Percentiles rank a stretch among this genome's conserved stretches.
These are phyloP conservation scores for Meda fulgida DNA, from an alignment of 2,797 vertebrate genomes.

Conservation along the genomic window DNA sequence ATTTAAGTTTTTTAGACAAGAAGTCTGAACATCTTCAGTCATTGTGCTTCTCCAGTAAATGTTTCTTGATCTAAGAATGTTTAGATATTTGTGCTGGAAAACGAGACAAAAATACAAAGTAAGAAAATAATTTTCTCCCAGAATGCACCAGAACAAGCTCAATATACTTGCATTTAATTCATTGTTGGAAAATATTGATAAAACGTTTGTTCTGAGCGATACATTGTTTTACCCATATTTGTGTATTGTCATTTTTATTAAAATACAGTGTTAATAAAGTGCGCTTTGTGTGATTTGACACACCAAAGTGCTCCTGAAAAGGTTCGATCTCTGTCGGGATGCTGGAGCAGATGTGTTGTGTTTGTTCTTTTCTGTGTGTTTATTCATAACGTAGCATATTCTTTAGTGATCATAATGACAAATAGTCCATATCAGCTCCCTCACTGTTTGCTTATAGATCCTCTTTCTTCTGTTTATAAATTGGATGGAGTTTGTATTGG, in stretches of 20 bases:
- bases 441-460: neutral
- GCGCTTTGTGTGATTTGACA: neutral
- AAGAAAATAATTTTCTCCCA: neutral
- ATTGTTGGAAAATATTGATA: neutral
- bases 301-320: neutral
- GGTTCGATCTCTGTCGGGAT: neutral
- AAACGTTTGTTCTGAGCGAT: neutral
- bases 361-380: constrained; percentile 65
- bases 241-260: neutral
- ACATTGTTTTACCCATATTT: neutral
- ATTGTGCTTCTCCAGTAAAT: neutral
- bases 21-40: too few relatives aligned
- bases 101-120: neutral
- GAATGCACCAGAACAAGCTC: neutral
- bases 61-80: neutral
- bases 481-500: neutral
- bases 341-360: neutral
- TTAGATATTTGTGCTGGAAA: neutral
- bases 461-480: constrained; percentile 26
- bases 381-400: constrained; percentile 72
- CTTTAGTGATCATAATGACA: constrained; percentile 67
- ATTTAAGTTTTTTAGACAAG: too few relatives aligned
- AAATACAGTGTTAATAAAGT: neutral
- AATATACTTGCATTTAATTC: neutral
- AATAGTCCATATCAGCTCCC: neutral